These are phyloP conservation scores for Lasiurus borealis DNA, from an alignment of 2,113 vertebrate species.

Conservation along the genomic window DNA sequence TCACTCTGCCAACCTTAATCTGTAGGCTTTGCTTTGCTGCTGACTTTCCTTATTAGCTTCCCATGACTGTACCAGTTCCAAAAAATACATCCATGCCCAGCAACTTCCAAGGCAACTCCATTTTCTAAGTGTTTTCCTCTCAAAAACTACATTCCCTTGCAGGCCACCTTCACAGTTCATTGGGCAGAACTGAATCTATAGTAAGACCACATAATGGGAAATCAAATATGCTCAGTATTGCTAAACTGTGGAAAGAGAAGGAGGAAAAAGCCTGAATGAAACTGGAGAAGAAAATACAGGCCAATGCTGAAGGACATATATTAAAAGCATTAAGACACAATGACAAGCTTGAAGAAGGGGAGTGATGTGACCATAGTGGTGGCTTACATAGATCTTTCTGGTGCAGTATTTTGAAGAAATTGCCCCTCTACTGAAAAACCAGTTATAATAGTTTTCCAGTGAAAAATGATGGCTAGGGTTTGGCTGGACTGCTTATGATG, in stretches of 20 bases:
- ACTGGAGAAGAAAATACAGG: not conserved
- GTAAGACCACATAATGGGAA: not conserved
- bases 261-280: not conserved
- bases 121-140: slow-evolving; percentile 4
- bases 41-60: slow-evolving; percentile 4
- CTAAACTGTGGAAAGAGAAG: not conserved
- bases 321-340: not conserved
- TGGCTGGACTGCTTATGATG: not conserved
- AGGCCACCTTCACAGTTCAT: slow-evolving; percentile 52
- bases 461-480: not conserved
- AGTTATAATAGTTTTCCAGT: not conserved
- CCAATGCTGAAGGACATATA: not conserved
- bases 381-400: not conserved
- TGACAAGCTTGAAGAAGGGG: not conserved
- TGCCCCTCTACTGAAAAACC: not conserved
- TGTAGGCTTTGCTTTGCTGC: not conserved
- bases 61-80: not conserved
- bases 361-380: not conserved
- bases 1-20: not conserved
- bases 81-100: not conserved
- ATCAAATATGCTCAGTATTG: slow-evolving; percentile 7
- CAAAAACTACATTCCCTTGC: not conserved
- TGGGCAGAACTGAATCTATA: slow-evolving; percentile 55
- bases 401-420: slow-evolving; percentile 17
- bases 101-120: not conserved